Conservation (phyloP, 1,140 invertebrate genomes). For the Drosophila willistoni region DNA sequence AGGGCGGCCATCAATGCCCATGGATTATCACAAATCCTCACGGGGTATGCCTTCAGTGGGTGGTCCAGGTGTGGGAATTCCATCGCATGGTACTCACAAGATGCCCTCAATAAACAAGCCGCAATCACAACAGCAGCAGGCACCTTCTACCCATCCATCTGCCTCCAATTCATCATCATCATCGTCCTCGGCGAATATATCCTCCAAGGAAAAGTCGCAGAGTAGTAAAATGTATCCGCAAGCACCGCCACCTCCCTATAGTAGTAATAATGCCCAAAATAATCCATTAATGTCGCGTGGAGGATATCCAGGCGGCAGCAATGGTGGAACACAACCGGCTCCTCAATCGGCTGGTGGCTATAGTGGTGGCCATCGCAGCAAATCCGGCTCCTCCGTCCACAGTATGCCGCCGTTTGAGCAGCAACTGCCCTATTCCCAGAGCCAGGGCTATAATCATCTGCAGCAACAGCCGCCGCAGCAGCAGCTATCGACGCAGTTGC, state of each 20-base stretch:
- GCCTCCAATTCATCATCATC: slow-evolving; percentile 43
- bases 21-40: slow-evolving; percentile 70
- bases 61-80: slow-evolving; percentile 41
- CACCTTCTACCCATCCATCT: slow-evolving; percentile 39
- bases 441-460: slow-evolving; percentile 63
- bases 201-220: slow-evolving; percentile 64
- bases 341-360: slow-evolving; percentile 42
- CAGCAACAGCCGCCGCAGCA: slow-evolving; percentile 42
- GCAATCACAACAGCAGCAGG: slow-evolving; percentile 45
- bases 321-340: slow-evolving; percentile 40
- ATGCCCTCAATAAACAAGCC: slow-evolving; percentile 61
- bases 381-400: slow-evolving; percentile 75
- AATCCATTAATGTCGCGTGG: slow-evolving; percentile 66
- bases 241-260: slow-evolving; percentile 55
- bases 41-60: slow-evolving; percentile 59
- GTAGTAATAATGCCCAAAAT: slow-evolving; percentile 45
- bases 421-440: slow-evolving; percentile 65
- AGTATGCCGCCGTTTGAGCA: slow-evolving; percentile 67
- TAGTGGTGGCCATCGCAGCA: slow-evolving; percentile 58
- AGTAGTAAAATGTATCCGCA: slow-evolving; percentile 72
- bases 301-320: slow-evolving; percentile 51
- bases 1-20: slow-evolving; percentile 55
- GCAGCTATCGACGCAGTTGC: slow-evolving; percentile 31
- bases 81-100: slow-evolving; percentile 60
- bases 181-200: slow-evolving; percentile 35